These are phyloP conservation scores for Heteractis magnifica DNA, from an alignment of 92 coral and sea anemone genomes.

Conservation along the genomic window DNA sequence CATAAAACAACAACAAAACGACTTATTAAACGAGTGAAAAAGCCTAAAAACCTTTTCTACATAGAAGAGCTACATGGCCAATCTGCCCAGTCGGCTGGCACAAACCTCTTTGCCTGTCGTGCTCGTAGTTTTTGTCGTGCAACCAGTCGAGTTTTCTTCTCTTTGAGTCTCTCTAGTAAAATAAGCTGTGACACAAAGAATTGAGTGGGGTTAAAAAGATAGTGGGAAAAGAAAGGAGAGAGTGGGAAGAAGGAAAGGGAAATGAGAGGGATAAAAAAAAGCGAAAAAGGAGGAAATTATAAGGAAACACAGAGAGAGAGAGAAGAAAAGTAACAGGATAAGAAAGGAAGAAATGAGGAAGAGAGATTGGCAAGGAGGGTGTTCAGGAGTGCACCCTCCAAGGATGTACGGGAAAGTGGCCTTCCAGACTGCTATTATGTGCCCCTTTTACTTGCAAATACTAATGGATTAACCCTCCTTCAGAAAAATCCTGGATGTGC, in stretches of 20 bases:
- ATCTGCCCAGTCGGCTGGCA: slow-evolving; percentile 44
- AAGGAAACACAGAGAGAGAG: background rate
- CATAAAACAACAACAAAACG: background rate
- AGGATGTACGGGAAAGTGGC: too few species aligned
- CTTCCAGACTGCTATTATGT: too few species aligned
- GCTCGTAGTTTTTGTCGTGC: slow-evolving; percentile 76
- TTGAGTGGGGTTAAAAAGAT: background rate
- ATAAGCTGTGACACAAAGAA: slow-evolving; percentile 7
- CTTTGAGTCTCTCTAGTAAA: slow-evolving; percentile 73
- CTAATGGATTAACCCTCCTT: too few species aligned
- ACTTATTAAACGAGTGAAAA: background rate
- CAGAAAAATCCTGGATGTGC: too few species aligned
- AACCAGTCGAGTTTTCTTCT: slow-evolving; percentile 64
- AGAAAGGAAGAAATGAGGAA: background rate
- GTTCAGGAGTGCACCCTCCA: too few species aligned
- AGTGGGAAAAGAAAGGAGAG: background rate
- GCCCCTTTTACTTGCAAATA: too few species aligned
- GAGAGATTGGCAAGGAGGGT: too few species aligned
- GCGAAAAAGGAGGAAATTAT: background rate
- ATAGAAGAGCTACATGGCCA: slow-evolving; percentile 27
- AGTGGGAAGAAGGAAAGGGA: background rate
- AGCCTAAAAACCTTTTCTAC: slow-evolving; percentile 17
- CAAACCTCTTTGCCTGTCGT: slow-evolving; percentile 90
- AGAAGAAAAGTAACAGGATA: background rate
- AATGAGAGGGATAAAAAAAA: background rate